Evolutionary conservation across 2,888 invertebrate species (phyloP), one percentile per base, ranked within the genome.

Genomic region (Chalcis sispes): DNA sequence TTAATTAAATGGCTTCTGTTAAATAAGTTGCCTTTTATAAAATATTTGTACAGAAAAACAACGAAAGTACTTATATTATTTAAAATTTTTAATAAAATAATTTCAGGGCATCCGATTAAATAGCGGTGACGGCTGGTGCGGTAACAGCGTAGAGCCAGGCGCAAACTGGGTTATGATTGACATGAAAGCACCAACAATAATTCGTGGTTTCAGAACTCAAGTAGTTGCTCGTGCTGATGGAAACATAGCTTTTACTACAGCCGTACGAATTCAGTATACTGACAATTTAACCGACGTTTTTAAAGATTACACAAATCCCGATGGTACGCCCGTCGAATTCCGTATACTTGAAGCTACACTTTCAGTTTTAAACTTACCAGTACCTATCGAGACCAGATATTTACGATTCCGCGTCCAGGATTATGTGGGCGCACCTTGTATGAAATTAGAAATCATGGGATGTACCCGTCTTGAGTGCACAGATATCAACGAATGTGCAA

Each of bases 261-360:
- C 96, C 0, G 95, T 97, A 67, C 92, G 97, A 81, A 93, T 96
- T 82, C 91, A 91, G 82, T 97, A 96, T 86, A 95, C 96, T 0
- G 95, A 97, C 84, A 94, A 97, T 83, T 90, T 97, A 77, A 96
- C 96, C 0, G 97, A 98, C 85, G 91, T 94, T 0, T 97, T 96
- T 88, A 95, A 94, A 89, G 97, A 97, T 84, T 97, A 97, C 86
- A 94, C 96, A 1, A 97, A 97, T 86, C 96, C 96, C 2, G 96
- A 97, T 86, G 97, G 97, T 27, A 96, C 96, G 1, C 96, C 96
- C 10, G 96, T 97, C 0, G 97, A 97, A 87, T 98, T 98, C 87
- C 91, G 97, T 77, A 96, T 97, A 80, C 89, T 96, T 52, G 96
- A 96, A 83, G 96, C 97, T 0, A 96, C 95, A 67, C 90, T 97